Evolutionary conservation across 2,797 vertebrate species (phyloP).

Genomic region (Trematomus bernacchii): DNA sequence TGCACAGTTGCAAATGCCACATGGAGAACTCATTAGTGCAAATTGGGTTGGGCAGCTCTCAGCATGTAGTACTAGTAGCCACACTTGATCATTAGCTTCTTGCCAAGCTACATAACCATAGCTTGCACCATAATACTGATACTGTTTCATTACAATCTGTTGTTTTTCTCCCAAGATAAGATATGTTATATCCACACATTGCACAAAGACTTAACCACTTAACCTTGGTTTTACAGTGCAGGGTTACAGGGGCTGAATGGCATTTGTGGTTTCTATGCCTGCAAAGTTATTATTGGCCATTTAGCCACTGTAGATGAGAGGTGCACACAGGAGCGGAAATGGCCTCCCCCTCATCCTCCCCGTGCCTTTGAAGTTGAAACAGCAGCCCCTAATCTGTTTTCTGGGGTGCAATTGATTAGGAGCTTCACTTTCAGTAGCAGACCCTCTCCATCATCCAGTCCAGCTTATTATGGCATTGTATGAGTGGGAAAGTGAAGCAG

Average conservation of each 20-base stretch:
- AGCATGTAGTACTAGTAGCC: constrained; percentile 46
- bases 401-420: constrained; percentile 59
- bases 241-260: constrained; percentile 4
- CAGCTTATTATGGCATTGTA: constrained; percentile 38
- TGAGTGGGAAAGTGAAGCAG: constrained; percentile 50
- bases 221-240: constrained; percentile 13
- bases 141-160: not conserved
- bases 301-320: constrained; percentile 45
- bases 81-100: constrained; percentile 32
- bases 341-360: constrained; percentile 30
- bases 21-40: constrained; percentile 79
- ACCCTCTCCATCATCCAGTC: constrained; percentile 47
- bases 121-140: constrained; percentile 12
- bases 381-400: constrained; percentile 60
- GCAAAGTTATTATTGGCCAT: constrained; percentile 51
- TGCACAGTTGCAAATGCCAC: constrained; percentile 67
- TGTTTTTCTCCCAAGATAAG: not conserved
- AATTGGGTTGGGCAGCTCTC: constrained; percentile 47
- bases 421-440: constrained; percentile 42
- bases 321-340: constrained; percentile 52
- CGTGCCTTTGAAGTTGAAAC: constrained; percentile 68
- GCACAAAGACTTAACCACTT: constrained; percentile 37
- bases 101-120: constrained; percentile 22
- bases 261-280: constrained; percentile 53
- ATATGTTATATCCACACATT: not conserved